Conservation (phyloP, 1,140 invertebrate genomes). For the Papilio dardanus region DNA sequence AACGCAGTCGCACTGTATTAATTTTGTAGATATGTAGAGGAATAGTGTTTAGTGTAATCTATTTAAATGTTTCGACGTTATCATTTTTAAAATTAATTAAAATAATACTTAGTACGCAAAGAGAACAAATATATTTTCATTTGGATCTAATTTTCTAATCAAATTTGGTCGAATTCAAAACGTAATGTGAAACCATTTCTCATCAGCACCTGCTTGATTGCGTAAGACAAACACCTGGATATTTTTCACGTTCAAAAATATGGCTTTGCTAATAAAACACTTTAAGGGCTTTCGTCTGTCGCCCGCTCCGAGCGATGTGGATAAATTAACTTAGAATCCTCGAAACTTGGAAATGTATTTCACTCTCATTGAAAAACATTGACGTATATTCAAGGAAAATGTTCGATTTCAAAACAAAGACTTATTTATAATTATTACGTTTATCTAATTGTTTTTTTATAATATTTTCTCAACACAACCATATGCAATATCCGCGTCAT, state of each 20-base stretch:
- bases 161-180: slow-evolving; percentile 26
- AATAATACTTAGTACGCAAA: neutral
- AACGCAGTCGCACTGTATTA: too few species aligned
- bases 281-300: slow-evolving; percentile 38
- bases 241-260: slow-evolving; percentile 38
- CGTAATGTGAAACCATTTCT: slow-evolving; percentile 33
- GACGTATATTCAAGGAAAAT: slow-evolving; percentile 31
- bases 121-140: slow-evolving; percentile 23
- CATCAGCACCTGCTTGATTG: slow-evolving; percentile 33
- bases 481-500: too few species aligned
- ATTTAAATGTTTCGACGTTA: neutral
- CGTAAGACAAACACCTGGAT: slow-evolving; percentile 36
- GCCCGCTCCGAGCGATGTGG: slow-evolving; percentile 36
- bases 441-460: neutral
- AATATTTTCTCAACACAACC: too few species aligned
- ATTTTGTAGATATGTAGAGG: neutral
- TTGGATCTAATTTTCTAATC: slow-evolving; percentile 20
- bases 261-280: slow-evolving; percentile 38
- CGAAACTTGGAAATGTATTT: slow-evolving; percentile 35
- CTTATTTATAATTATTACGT: neutral
- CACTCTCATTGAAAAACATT: slow-evolving; percentile 35
- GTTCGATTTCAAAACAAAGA: neutral
- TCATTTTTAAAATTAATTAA: neutral
- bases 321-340: slow-evolving; percentile 38
- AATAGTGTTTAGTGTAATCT: neutral